phyloP scores from a whole-genome alignment of 2,797 vertebrate genomes.

The Sebastes hubbsi region DNA sequence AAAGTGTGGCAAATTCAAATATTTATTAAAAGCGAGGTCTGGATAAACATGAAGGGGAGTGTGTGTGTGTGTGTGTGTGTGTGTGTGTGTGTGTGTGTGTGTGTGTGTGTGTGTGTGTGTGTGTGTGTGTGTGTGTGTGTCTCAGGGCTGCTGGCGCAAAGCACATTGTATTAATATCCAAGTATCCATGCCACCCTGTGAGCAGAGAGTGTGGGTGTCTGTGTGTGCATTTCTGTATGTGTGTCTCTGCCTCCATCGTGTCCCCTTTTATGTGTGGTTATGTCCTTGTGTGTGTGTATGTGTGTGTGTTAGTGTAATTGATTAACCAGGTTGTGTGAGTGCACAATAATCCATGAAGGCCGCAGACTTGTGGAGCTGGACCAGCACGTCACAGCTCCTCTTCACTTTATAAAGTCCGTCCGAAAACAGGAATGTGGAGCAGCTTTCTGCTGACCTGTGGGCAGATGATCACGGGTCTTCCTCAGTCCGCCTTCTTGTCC shows the following conservation, averaged over 20 bases:
- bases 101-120: slow-evolving; percentile 21
- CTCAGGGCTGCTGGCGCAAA: slow-evolving; percentile 73
- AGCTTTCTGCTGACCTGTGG: neutral
- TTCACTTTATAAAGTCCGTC: neutral
- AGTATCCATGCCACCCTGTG: slow-evolving; percentile 60
- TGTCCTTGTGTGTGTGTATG: neutral
- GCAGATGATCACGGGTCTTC: neutral
- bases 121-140: neutral
- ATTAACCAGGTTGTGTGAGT: slow-evolving; percentile 29
- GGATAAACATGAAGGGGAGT: slow-evolving; percentile 81
- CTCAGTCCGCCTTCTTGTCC: neutral
- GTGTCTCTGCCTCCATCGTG: slow-evolving; percentile 11
- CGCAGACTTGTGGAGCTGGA: neutral
- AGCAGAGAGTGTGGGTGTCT: slow-evolving; percentile 30
- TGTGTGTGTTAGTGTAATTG: slow-evolving; percentile 26
- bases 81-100: slow-evolving; percentile 22
- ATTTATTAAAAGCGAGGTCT: slow-evolving; percentile 86
- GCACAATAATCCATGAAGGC: slow-evolving; percentile 21
- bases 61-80: slow-evolving; percentile 20
- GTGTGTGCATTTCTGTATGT: slow-evolving; percentile 11
- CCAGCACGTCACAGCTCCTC: neutral
- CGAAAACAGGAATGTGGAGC: neutral
- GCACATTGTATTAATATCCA: slow-evolving; percentile 78
- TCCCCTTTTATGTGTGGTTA: slow-evolving; percentile 1
- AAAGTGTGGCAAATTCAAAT: slow-evolving; percentile 86